Percentiles rank a stretch among this genome's conserved stretches.
Conservation (phyloP, 2,888 invertebrate genomes). For the Ormyrus rosae region DNA sequence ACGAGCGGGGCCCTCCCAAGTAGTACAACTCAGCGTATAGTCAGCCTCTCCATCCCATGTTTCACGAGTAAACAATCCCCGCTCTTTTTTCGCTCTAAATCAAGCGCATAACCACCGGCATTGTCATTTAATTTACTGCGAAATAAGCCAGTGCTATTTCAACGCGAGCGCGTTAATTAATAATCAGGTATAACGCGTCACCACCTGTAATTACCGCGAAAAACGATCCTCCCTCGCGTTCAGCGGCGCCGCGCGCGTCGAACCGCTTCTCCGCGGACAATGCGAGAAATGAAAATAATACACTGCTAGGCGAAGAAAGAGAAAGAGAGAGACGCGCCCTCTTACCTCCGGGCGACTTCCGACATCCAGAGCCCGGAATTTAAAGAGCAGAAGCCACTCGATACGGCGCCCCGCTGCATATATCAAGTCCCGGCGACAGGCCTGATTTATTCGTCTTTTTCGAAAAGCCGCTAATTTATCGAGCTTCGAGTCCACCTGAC, state of each 20-base stretch:
- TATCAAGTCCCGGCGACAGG: slow-evolving; percentile 6
- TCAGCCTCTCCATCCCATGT: too few relatives aligned
- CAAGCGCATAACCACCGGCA: too few relatives aligned
- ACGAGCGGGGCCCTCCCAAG: too few relatives aligned
- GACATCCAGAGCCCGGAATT: background rate
- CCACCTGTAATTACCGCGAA: too few relatives aligned
- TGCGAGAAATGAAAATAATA: background rate
- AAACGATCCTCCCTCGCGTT: background rate
- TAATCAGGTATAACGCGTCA: too few relatives aligned
- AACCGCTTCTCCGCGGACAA: background rate
- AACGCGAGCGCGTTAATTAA: too few relatives aligned
- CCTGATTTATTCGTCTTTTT: slow-evolving; percentile 43
- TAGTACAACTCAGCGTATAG: too few relatives aligned
- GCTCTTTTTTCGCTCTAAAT: too few relatives aligned
- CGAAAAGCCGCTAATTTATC: slow-evolving; percentile 38
- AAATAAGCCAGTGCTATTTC: too few relatives aligned
- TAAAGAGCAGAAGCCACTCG: background rate
- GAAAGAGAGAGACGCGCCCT: background rate
- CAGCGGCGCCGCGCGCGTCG: background rate
- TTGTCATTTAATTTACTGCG: too few relatives aligned
- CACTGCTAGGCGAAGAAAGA: background rate
- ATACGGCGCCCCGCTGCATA: slow-evolving; percentile 12
- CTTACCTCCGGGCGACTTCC: background rate
- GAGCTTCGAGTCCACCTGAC: slow-evolving; percentile 23
- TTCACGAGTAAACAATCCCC: too few relatives aligned